Percentiles rank a stretch among this genome's conserved stretches.
Conservation (phyloP, 2,113 vertebrate species). For the Aphyosemion australe region DNA sequence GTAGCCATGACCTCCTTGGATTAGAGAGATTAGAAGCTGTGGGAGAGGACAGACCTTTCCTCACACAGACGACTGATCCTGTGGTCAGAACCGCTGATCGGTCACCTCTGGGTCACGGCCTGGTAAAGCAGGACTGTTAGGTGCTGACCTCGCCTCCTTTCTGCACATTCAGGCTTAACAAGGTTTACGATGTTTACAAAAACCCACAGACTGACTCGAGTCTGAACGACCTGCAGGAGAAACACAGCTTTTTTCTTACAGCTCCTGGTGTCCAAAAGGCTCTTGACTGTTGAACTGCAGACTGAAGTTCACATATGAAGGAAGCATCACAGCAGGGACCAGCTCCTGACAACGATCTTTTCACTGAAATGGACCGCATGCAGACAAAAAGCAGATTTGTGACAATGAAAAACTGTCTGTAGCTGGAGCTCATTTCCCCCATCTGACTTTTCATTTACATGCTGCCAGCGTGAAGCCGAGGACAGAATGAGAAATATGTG, state of each 20-base stretch:
- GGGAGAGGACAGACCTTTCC: slow-evolving; percentile 44
- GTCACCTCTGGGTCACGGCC: slow-evolving; percentile 28
- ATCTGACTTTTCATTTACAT: slow-evolving; percentile 34
- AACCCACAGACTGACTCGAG: slow-evolving; percentile 1
- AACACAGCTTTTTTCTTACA: neutral
- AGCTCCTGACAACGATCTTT: slow-evolving; percentile 28
- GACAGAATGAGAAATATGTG: slow-evolving; percentile 29
- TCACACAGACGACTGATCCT: slow-evolving; percentile 27
- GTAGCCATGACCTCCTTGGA: slow-evolving; percentile 52
- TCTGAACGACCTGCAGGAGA: neutral
- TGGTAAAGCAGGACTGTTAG: slow-evolving; percentile 6
- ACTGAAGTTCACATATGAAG: neutral
- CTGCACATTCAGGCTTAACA: slow-evolving; percentile 15
- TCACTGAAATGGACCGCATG: slow-evolving; percentile 46
- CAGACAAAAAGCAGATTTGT: slow-evolving; percentile 31
- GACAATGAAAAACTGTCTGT: slow-evolving; percentile 12
- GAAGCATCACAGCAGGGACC: slow-evolving; percentile 14
- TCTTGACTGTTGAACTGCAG: neutral
- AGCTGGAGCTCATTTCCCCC: slow-evolving; percentile 24
- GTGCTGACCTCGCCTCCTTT: slow-evolving; percentile 12
- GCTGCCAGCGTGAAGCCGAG: slow-evolving; percentile 32
- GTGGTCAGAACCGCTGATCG: slow-evolving; percentile 39
- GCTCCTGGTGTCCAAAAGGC: neutral
- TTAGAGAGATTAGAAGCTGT: slow-evolving; percentile 54
- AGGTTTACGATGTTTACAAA: slow-evolving; percentile 28